These are phyloP conservation scores for Nomada lathburiana DNA, from an alignment of 2,888 invertebrate species.

Conservation along the genomic window DNA sequence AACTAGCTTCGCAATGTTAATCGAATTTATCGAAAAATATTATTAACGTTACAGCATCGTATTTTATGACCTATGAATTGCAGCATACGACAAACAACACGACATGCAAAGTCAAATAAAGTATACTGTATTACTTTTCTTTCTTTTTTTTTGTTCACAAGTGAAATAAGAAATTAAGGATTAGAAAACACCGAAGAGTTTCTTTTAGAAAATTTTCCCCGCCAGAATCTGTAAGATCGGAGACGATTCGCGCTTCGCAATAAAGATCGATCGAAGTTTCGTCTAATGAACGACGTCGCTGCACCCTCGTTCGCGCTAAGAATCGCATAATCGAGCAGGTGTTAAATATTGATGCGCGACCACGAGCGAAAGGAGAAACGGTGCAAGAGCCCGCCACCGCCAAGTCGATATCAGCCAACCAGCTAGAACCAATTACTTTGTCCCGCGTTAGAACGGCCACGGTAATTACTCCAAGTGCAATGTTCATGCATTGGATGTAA, in stretches of 20 bases:
- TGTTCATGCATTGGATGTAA: slow-evolving; percentile 57
- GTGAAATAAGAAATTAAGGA: no score
- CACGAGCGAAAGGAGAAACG: slow-evolving; percentile 39
- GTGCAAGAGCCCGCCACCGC: neutral
- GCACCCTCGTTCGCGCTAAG: slow-evolving; percentile 4
- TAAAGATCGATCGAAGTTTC: slow-evolving; percentile 16
- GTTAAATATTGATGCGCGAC: slow-evolving; percentile 48
- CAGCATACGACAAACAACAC: no score
- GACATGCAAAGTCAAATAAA: no score
- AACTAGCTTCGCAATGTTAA: neutral
- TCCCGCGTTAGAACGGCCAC: slow-evolving; percentile 48
- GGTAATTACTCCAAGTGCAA: slow-evolving; percentile 54
- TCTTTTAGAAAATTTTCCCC: no score
- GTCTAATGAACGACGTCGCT: neutral
- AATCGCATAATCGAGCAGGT: slow-evolving; percentile 25
- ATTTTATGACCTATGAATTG: no score
- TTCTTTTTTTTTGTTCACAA: no score
- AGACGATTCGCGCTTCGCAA: no score
- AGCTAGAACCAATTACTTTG: slow-evolving; percentile 49
- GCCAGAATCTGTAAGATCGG: no score
- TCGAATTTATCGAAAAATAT: no score
- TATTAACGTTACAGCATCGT: no score
- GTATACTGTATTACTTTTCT: no score
- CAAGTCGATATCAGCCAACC: slow-evolving; percentile 28
- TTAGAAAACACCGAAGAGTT: no score